These are phyloP conservation scores for Amiota mariae DNA, from an alignment of 2,888 invertebrate genomes.

Conservation along the genomic window DNA sequence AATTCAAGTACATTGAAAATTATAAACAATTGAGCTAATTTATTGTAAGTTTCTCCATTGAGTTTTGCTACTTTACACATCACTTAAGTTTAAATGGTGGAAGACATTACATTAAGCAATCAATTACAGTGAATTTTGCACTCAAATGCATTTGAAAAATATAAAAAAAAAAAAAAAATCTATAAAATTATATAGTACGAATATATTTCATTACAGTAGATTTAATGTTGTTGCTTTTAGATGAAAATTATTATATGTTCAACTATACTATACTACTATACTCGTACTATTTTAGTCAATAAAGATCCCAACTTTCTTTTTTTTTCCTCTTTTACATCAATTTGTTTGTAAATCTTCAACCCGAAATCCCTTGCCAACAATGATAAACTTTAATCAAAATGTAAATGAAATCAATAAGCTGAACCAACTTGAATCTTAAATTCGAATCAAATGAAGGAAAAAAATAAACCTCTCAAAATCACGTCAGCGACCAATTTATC, in stretches of 20 bases:
- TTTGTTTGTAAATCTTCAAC: not conserved
- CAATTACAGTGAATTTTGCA: too few species aligned
- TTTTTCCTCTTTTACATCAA: not conserved
- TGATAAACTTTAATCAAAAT: conserved; percentile 12
- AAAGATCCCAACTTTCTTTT: conserved; percentile 6
- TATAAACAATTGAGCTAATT: conserved; percentile 68
- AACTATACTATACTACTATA: too few species aligned
- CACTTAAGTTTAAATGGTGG: not conserved
- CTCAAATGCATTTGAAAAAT: too few species aligned
- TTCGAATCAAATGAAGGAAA: too few species aligned
- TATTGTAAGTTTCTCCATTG: conserved; percentile 34
- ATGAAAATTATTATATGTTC: too few species aligned
- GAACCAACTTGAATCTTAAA: conserved; percentile 7
- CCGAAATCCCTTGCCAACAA: too few species aligned
- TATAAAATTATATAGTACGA: too few species aligned
- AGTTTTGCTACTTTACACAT: conserved; percentile 39
- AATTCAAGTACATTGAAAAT: conserved; percentile 41
- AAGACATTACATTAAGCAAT: too few species aligned
- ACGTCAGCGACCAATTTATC: conserved; percentile 17
- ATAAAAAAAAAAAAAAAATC: too few species aligned
- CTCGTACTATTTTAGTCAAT: too few species aligned
- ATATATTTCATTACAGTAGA: too few species aligned
- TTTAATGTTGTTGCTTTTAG: too few species aligned
- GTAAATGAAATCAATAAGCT: conserved; percentile 20
- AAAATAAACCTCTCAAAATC: not conserved